Base-by-base conservation (phyloP, 1,140 invertebrate species). In the Aphelenchoides besseyi region DNA sequence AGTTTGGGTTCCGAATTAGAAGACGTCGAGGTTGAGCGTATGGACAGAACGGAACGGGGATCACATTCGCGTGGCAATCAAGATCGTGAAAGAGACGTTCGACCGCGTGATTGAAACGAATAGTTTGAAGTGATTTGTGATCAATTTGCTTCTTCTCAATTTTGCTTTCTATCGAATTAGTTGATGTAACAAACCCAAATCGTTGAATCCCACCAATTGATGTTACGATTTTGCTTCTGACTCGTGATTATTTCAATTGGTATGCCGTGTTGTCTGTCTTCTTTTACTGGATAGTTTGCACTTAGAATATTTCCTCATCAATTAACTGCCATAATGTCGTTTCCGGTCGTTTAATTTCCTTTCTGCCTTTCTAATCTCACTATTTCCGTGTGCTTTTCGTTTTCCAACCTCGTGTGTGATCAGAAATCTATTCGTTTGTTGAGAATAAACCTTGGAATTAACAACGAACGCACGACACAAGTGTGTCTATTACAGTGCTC, bases 41-140 rank as follows among this genome's bases (percentile, higher is more conserved):
- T 75, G n/a, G 74, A 74, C 8, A 57, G 70, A 16, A 63, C 63
- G 8, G 77, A 78, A 23, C 68, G 69, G 35, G 35, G 71, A 32
- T 70, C 77, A 37, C 67, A 68, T 76, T 66, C 75, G 55, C 55
- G 55, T 33, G 26, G 12, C 18, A 48, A 48, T 48, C 23, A 16
- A 23, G 41, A 48, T 48, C 41, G 41, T 48, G 41, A 48, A 48
- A 23, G 41, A 48, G 41, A 48, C 12, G 23, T 23, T 23, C 41
- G 41, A 48, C 12, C 41, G 23, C 41, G 41, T 23, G 23, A 12
- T 48, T 48, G 41, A 48, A 48, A 16, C 41, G 12, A 16, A 23
- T 23, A 16, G 41, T 48, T 48, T 48, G 41, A 12, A 48, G 41
- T 48, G 12, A 16, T 23, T 48, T 48, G n/a, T n/a, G n/a, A n/a